phyloP scores from a whole-genome alignment of 2,113 vertebrate genomes.

The Chunga burmeisteri region DNA sequence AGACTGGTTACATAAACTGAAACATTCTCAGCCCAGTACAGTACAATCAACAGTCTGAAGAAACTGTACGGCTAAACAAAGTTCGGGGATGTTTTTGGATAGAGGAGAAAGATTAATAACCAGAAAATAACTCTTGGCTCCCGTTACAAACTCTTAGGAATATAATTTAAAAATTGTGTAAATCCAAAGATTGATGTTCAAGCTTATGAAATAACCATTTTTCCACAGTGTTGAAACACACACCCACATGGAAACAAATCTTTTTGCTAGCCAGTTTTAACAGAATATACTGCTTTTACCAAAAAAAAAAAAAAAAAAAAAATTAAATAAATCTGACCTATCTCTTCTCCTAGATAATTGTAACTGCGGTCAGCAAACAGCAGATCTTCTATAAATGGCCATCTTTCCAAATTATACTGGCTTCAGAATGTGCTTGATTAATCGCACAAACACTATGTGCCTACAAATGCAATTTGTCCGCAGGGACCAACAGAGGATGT shows the following conservation, averaged over 20 bases:
- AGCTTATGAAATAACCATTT: constrained; percentile 52
- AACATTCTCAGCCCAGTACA: constrained; percentile 53
- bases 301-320: constrained; percentile 13
- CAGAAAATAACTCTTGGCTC: constrained; percentile 69
- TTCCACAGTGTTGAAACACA: constrained; percentile 24
- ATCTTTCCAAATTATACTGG: constrained; percentile 43
- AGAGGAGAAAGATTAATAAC: constrained; percentile 67
- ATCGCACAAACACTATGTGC: background rate
- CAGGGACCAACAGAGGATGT: background rate
- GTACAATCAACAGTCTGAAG: constrained; percentile 59
- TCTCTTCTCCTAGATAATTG: background rate
- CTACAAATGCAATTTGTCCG: background rate
- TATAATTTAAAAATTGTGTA: constrained; percentile 55
- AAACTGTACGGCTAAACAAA: constrained; percentile 60
- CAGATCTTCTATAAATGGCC: constrained; percentile 60
- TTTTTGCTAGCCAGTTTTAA: background rate
- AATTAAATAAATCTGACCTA: constrained; percentile 41
- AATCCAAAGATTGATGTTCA: constrained; percentile 47
- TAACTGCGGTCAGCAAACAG: constrained; percentile 34
- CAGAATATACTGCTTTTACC: constrained; percentile 25
- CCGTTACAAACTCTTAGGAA: constrained; percentile 46
- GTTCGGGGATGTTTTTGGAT: constrained; percentile 58
- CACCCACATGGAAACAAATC: constrained; percentile 18
- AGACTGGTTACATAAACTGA: constrained; percentile 68
- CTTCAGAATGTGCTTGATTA: background rate